phyloP scores from a whole-genome alignment of 2,888 invertebrate genomes.

The Apamea monoglypha region DNA sequence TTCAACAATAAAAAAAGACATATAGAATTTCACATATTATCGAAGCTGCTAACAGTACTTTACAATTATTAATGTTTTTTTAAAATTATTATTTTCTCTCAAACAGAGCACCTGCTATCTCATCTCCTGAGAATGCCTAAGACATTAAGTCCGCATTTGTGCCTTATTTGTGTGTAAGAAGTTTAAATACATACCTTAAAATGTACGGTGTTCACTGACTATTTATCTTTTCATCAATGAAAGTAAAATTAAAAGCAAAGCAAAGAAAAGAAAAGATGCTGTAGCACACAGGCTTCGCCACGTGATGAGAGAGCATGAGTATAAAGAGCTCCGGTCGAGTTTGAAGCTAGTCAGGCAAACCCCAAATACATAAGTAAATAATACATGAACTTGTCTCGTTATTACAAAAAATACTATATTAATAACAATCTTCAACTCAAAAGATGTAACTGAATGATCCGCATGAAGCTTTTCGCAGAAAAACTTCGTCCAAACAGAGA shows the following conservation, averaged over 20 bases:
- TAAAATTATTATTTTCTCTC: background rate
- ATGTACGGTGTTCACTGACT: background rate
- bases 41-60: background rate
- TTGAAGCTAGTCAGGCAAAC: background rate
- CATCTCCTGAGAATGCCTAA: background rate
- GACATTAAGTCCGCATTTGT: background rate
- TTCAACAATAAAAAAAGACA: conserved; percentile 2
- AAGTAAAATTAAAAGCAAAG: background rate
- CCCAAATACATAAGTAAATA: background rate
- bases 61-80: background rate
- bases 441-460: conserved; percentile 27
- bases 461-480: conserved; percentile 21
- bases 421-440: background rate
- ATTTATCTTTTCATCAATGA: background rate
- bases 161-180: background rate
- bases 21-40: background rate
- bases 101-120: background rate
- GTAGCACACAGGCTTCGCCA: too few relatives aligned
- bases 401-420: background rate
- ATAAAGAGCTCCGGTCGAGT: background rate
- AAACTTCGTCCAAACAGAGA: conserved; percentile 47
- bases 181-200: background rate
- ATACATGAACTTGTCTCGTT: background rate
- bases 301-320: background rate
- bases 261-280: background rate